A percentile compares a stretch with the other conserved stretches of the same genome.
These are phyloP conservation scores for Drosophila mercatorum DNA, from an alignment of 2,888 invertebrate species.

Conservation along the genomic window DNA sequence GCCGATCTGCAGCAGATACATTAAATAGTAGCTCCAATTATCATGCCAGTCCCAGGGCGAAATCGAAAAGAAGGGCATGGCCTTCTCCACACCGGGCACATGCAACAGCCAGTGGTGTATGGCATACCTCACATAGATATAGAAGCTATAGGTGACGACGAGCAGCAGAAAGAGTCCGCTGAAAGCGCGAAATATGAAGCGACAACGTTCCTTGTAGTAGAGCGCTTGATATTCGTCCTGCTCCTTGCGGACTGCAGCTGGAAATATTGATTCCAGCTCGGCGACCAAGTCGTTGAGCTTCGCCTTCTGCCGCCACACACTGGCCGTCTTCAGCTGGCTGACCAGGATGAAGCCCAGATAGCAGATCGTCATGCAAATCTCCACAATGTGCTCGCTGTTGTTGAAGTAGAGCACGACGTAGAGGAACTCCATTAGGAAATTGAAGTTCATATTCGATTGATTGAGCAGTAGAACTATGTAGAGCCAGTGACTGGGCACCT, in stretches of 20 bases:
- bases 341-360: constrained; percentile 38
- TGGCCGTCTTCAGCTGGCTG: constrained; percentile 41
- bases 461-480: constrained; percentile 21
- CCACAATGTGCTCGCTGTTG: constrained; percentile 31
- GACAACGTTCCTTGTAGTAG: constrained; percentile 24
- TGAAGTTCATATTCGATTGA: constrained; percentile 22
- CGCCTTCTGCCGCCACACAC: constrained; percentile 26
- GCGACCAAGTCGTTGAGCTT: constrained; percentile 29
- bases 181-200: constrained; percentile 27
- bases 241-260: constrained; percentile 5
- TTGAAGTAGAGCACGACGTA: constrained; percentile 25
- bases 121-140: constrained; percentile 22
- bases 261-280: constrained; percentile 51
- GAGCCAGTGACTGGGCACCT: constrained; percentile 28
- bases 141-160: constrained; percentile 27
- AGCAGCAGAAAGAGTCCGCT: constrained; percentile 25
- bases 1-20: constrained; percentile 50
- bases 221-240: constrained; percentile 33
- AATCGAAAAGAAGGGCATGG: constrained; percentile 33
- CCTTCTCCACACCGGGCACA: constrained; percentile 10
- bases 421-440: constrained; percentile 15
- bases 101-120: constrained; percentile 37
- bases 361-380: constrained; percentile 40
- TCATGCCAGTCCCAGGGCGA: constrained; percentile 60
- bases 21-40: constrained; percentile 51